Conservation (phyloP, 2,797 vertebrate genomes). For the Cossypha dichroa region DNA sequence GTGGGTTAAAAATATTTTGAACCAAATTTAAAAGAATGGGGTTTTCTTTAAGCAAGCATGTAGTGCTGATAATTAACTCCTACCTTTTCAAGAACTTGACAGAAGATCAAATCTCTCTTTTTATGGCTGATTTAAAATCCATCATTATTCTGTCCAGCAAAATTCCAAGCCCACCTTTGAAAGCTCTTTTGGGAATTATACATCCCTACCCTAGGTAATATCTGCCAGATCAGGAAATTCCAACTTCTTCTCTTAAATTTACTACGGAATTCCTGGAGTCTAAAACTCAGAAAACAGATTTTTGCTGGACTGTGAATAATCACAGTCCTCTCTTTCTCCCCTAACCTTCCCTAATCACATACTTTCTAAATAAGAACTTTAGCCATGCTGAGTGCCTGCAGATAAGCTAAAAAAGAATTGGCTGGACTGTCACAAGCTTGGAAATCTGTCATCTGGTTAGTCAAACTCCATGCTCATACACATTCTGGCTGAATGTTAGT, state of each 20-base stretch:
- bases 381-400: neutral
- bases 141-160: constrained; percentile 27
- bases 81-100: constrained; percentile 7
- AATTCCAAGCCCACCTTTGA: constrained; percentile 26
- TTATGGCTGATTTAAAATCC: constrained; percentile 41
- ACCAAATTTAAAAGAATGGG: neutral
- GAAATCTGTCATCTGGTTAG: neutral
- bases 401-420: neutral
- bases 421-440: neutral
- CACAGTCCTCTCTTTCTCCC: neutral
- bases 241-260: constrained; percentile 33
- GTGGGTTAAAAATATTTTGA: neutral
- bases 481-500: neutral
- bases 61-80: neutral
- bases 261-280: constrained; percentile 6
- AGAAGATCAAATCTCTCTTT: constrained; percentile 10
- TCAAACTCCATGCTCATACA: neutral
- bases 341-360: neutral
- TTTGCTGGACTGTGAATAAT: constrained; percentile 5
- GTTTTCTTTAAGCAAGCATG: constrained; percentile 1
- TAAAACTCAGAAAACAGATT: constrained; percentile 1
- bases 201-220: neutral
- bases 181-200: constrained; percentile 38
- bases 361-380: constrained; percentile 14
- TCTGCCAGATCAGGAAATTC: constrained; percentile 61